Base-by-base conservation (phyloP, 2,797 vertebrate genomes). In the Siniperca scherzeri region DNA sequence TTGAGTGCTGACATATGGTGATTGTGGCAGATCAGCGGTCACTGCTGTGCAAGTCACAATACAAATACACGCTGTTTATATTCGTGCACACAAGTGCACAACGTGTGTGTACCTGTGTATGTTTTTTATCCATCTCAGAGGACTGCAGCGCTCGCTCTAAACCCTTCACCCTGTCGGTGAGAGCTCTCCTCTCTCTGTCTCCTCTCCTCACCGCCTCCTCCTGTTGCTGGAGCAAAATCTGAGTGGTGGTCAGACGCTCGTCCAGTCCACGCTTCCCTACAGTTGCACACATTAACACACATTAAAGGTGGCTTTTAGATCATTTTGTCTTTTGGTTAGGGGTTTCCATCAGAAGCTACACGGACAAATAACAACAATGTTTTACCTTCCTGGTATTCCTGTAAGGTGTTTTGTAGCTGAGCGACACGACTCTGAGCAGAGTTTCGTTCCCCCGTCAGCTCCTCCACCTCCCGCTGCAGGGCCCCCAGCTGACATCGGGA, bases 321-420 rank as follows among this genome's bases (percentile, higher is more conserved):
- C 6, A 4, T 55, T 66, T 52, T 38, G 21, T 36, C 12, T 50
- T 72, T 62, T 62, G 7, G 19, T 50, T 16, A 7, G 10, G 17
- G 7, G 4, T 59, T 27, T 60, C n/a, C 5, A 52, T 73, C 40
- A 46, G 30, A 78, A 42, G 36, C 19, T 46, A 30, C 40, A 36
- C 2, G n/a, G 7, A 70, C 25, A 60, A 56, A 33, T 16, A 22
- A 33, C 0, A 53, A 10, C 16, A 27, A 22, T 25, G 56, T 70
- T 77, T 79, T 3, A 97, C 98, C 98, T 93, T 97, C 97, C 85
- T 97, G 96, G 2, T 95, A 93, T 77, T 98, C 97, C 1, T 96
- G 94, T 70, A 98, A 56, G 0, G 93, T 87, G 73, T 92, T 96
- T 74, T 97, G 97, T 22, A 98, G 93, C 89, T 96, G 97, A 93